These are phyloP conservation scores for Melanotaenia boesemani DNA, from an alignment of 2,797 vertebrate genomes.

Conservation along the genomic window DNA sequence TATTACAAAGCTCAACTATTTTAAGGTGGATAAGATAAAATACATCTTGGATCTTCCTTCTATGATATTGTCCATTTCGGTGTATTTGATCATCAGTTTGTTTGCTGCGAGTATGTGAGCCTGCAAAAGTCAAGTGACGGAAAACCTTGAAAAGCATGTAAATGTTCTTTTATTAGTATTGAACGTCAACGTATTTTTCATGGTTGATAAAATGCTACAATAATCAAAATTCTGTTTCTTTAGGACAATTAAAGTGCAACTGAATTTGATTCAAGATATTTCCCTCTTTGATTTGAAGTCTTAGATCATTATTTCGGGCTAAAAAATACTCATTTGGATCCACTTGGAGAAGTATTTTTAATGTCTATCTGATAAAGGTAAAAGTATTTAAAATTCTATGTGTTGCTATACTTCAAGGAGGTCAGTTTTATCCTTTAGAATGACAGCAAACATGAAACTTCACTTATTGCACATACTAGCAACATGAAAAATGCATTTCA, in stretches of 20 bases:
- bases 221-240: background rate
- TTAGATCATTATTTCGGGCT: background rate
- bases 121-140: no score
- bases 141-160: no score
- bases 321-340: background rate
- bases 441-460: slow-evolving; percentile 24
- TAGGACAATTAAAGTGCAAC: background rate
- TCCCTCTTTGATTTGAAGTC: no score
- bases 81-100: no score
- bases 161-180: no score
- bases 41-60: no score
- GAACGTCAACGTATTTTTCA: background rate
- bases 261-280: no score
- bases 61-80: no score
- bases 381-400: background rate
- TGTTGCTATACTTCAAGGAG: background rate
- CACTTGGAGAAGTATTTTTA: background rate
- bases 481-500: slow-evolving; percentile 14
- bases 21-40: no score
- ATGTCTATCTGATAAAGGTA: background rate
- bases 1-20: no score
- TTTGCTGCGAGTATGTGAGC: no score
- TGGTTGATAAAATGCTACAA: background rate
- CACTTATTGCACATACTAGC: slow-evolving; percentile 21
- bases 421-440: background rate